Evolutionary conservation across 1,140 invertebrate genomes (phyloP), one percentile per base, ranked within the genome.

Genomic region (Hylyphantes graminicola): DNA sequence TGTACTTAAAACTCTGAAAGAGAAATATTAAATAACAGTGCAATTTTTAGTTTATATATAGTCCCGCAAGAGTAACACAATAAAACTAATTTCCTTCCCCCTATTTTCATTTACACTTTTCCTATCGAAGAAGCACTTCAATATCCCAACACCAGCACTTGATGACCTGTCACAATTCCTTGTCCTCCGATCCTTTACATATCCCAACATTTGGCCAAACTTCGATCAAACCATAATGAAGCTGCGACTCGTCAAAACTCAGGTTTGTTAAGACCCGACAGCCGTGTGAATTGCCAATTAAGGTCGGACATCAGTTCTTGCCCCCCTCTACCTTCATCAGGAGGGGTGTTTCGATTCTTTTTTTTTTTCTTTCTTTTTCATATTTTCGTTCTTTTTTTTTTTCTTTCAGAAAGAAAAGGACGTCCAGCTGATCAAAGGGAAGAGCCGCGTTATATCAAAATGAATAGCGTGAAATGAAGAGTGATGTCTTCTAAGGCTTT

Each of bases 391-490:
- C 12, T n/a, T 21, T 65, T 35, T 21, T 65, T 10, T 65, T 35
- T 19, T 9, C n/a, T 65, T 65, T 19, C 12, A 59, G 57, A 59
- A 59, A 35, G 35, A 35, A 35, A 35, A 35, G 12, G 57, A 12
- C n/a, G 57, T 59, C 57, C n/a, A n/a, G 68, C 21, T 70, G 68
- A 70, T 70, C 68, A 70, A 70, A 70, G 54, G 68, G 19, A n/a
- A 35, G 35, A 53, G 68, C 68, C 68, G 68, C 68, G 21, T 53
- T n/a, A 53, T 48, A 70, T 70, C 68, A 70, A 50, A 17, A 53
- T 70, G 68, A 70, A 70, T 70, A 70, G 68, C 68, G 68, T 70
- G 54, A 70, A 70, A 70, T 70, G 68, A 70, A 50, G 68, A 70
- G 51, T 70, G 68, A 70, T 51, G 68, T 53, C 2, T 70, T n/a